These are phyloP conservation scores for Sceloporus tristichus DNA, from an alignment of 2,113 vertebrate species.

Conservation along the genomic window DNA sequence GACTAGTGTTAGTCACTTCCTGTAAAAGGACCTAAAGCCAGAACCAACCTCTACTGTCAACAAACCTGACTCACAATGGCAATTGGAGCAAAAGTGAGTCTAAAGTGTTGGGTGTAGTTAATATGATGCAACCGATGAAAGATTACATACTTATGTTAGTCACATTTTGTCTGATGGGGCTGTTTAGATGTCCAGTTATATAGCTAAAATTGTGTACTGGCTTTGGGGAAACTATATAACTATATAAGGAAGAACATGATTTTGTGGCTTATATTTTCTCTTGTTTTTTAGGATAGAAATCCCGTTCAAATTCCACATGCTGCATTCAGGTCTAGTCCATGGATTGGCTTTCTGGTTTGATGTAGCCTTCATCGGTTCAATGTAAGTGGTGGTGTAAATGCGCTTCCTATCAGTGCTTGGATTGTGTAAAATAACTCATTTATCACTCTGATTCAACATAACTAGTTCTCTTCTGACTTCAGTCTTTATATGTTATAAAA, in stretches of 20 bases:
- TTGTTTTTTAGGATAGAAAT: conserved; percentile 90
- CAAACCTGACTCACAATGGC: neutral
- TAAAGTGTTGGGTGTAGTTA: too few species aligned
- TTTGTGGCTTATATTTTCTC: neutral
- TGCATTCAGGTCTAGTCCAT: conserved; percentile 93
- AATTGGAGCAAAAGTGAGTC: neutral
- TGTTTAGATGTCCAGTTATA: neutral
- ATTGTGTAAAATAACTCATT: conserved; percentile 6
- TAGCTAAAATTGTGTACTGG: neutral
- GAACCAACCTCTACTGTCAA: neutral
- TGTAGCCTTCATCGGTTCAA: conserved; percentile 93
- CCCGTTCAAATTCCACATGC: conserved; percentile 97
- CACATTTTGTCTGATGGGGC: neutral
- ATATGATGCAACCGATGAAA: neutral
- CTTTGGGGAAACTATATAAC: too few species aligned
- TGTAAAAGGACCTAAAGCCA: neutral
- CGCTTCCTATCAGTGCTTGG: conserved; percentile 3
- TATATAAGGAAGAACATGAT: neutral
- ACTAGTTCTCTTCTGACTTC: neutral
- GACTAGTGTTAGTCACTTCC: neutral
- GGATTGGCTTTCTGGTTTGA: conserved; percentile 97
- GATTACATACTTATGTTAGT: too few species aligned
- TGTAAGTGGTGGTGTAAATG: conserved; percentile 79
- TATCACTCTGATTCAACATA: neutral
- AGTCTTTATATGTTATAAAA: neutral